Evolutionary conservation across 1,140 invertebrate genomes (phyloP), one percentile per base, ranked within the genome.

Genomic region (Drosophila athabasca): DNA sequence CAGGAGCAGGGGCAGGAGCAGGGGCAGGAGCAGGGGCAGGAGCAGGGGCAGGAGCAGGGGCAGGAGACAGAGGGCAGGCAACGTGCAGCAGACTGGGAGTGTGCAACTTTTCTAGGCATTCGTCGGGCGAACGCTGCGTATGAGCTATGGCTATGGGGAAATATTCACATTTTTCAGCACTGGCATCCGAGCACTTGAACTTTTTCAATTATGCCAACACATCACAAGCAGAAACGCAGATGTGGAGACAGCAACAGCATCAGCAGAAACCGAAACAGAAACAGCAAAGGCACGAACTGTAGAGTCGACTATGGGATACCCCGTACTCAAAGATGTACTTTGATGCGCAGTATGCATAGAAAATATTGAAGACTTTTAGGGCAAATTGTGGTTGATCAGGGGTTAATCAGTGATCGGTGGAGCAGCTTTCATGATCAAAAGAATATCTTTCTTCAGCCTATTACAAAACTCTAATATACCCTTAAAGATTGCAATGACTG

Each of bases 181-280:
- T 48, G 35, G 39, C 51, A 43, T 24, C 46, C 51, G 35, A 62
- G 53, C 62, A 68, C 78, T 76, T 62, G 49, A 85, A 87, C 69
- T 85, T 85, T 85, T 85, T 87, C 78, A 85, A 87, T 85, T 85
- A 85, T 64, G 48, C 62, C 49, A 44, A 72, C 57, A 67, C 68
- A 73, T 80, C 76, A 80, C 46, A 60, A 73, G 51, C 76, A 76
- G 35, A 39, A 11, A 39, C 11, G 11, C 35, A 39, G 35, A 39
- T 39, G 35, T 39, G 35, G 3, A 39, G 11, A 13, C 35, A 39
- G 62, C 22, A 17, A 44, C 55, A 58, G 51, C 22, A 49, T 31
- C 49, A 24, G 31, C 55, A 58, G 51, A 17, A 49, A 39, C 49
- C 19, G 31, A 44, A 61, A 41, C 13, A 19, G 13, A 43, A 54